These are phyloP conservation scores for Plecturocebus donacophilus DNA, from an alignment of 2,113 vertebrate species.

Conservation along the genomic window DNA sequence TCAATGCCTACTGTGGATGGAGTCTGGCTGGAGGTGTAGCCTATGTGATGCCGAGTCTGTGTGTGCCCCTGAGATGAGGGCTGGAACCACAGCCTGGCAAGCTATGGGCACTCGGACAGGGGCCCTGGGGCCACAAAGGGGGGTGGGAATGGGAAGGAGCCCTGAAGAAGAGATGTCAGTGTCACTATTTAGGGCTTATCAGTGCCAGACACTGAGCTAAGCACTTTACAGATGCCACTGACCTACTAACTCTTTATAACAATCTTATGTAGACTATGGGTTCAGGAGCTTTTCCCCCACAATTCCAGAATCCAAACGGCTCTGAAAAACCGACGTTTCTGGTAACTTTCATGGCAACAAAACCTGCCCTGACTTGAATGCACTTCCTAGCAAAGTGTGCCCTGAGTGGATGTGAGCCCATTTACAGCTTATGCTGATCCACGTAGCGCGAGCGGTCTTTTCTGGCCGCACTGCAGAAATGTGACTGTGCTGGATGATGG, in stretches of 20 bases:
- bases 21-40: neutral
- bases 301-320: neutral
- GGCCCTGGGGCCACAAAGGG: neutral
- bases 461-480: neutral
- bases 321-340: neutral
- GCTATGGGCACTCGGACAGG: fast-evolving
- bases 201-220: too few species aligned
- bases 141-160: too few species aligned
- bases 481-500: neutral
- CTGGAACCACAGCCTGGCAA: fast-evolving
- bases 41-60: too few species aligned
- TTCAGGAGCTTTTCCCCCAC: neutral
- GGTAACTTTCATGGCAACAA: neutral
- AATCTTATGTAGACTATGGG: too few species aligned
- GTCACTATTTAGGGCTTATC: fast-evolving
- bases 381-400: neutral
- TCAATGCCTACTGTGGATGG: fast-evolving
- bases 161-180: fast-evolving
- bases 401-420: neutral
- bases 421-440: fast-evolving
- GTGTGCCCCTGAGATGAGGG: fast-evolving
- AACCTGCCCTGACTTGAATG: neutral
- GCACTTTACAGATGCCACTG: fast-evolving
- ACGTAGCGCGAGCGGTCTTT: fast-evolving
- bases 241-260: neutral